phyloP scores from a whole-genome alignment of 1,140 invertebrate species.

The Psilanteris sp. region DNA sequence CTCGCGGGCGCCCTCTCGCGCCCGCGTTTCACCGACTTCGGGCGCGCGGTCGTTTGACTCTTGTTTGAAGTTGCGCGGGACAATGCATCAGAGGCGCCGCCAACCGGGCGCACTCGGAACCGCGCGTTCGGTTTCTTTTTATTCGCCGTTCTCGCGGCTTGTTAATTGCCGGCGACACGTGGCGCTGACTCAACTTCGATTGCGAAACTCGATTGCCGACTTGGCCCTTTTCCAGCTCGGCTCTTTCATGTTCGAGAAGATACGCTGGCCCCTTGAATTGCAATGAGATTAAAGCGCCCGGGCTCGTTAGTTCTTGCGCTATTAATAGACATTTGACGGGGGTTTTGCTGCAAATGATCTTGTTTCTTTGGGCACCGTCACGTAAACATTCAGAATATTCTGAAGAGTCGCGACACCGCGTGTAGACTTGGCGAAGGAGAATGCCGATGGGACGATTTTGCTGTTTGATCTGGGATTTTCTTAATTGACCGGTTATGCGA shows the following conservation, averaged over 20 bases:
- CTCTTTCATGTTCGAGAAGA: conserved; percentile 44
- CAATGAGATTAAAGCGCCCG: conserved; percentile 39
- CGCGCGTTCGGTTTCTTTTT: conserved; percentile 7
- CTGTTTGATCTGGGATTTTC: too few relatives aligned
- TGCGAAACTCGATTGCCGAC: conserved; percentile 44
- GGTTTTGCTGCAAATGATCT: conserved; percentile 23
- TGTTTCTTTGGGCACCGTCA: conserved; percentile 6
- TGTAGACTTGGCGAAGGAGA: too few relatives aligned
- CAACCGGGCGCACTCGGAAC: conserved; percentile 23
- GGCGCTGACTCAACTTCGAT: conserved; percentile 34
- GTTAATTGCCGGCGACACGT: conserved; percentile 43
- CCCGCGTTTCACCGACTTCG: not conserved
- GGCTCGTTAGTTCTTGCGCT: conserved; percentile 37
- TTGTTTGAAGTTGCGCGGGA: conserved; percentile 32
- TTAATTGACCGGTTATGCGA: too few relatives aligned
- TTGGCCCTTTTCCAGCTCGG: conserved; percentile 35
- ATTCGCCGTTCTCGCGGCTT: conserved; percentile 27
- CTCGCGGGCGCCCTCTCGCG: conserved; percentile 35
- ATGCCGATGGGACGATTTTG: too few relatives aligned
- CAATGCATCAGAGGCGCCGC: conserved; percentile 48
- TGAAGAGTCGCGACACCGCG: too few relatives aligned
- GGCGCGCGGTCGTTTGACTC: conserved; percentile 3
- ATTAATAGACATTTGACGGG: conserved; percentile 37
- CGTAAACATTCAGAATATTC: too few relatives aligned
- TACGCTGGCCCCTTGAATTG: conserved; percentile 18